These are phyloP conservation scores for Labia minor DNA, from an alignment of 2,888 invertebrate species.

Conservation along the genomic window DNA sequence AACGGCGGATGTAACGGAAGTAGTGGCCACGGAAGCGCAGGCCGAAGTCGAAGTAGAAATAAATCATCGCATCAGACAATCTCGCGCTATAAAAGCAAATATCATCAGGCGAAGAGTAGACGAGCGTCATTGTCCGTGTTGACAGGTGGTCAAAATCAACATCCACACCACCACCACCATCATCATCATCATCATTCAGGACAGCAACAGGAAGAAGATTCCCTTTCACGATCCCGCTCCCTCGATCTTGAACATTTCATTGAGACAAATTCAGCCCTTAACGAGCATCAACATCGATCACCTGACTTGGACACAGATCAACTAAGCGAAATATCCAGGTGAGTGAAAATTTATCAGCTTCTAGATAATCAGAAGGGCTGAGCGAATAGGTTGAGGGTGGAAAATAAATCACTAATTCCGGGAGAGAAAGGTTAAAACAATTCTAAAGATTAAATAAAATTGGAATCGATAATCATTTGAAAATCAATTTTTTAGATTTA, in stretches of 20 bases:
- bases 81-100: background rate
- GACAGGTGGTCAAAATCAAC: background rate
- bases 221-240: background rate
- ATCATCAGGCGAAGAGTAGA: background rate
- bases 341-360: background rate
- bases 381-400: background rate
- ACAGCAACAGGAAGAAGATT: background rate
- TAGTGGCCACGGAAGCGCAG: background rate
- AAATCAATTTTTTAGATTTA: too few relatives aligned
- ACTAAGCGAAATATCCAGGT: background rate
- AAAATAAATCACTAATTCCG: background rate
- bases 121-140: background rate
- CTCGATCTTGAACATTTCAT: constrained; percentile 2
- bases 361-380: too few relatives aligned
- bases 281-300: background rate
- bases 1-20: background rate
- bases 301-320: background rate
- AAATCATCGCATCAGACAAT: background rate
- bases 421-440: too few relatives aligned
- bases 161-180: background rate
- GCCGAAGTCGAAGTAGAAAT: background rate
- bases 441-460: too few relatives aligned
- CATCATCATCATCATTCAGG: background rate
- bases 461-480: too few relatives aligned
- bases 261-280: background rate